phyloP scores from a whole-genome alignment of 2,797 vertebrate species.

The Urosaurus nigricauda region DNA sequence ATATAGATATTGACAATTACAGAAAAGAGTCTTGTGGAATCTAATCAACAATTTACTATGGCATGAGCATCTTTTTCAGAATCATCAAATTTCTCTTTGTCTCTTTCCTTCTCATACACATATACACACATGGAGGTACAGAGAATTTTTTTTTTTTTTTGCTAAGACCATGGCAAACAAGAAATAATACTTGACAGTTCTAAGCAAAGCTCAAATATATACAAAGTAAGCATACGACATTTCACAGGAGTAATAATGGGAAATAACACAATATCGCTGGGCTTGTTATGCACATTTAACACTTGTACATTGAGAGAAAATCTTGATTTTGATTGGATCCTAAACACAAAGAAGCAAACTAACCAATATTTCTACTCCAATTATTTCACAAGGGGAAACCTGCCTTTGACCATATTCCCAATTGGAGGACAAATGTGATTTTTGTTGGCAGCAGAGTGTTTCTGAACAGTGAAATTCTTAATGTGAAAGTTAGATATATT shows the following conservation, averaged over 20 bases:
- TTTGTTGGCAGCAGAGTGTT: background rate
- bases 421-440: background rate
- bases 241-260: background rate
- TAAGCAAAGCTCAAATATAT: constrained; percentile 1
- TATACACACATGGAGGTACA: background rate
- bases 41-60: background rate
- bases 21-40: background rate
- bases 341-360: background rate
- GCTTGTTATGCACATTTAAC: background rate
- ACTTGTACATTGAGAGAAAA: background rate
- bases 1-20: background rate
- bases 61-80: background rate
- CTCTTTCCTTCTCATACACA: background rate
- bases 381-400: background rate
- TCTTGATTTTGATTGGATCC: background rate
- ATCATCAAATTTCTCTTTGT: background rate
- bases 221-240: background rate
- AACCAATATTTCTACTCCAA: background rate
- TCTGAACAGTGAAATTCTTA: background rate
- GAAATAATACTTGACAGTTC: background rate
- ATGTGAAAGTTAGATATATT: background rate
- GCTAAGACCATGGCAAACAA: background rate
- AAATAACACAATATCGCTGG: background rate
- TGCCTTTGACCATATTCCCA: background rate
- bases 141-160: too few species aligned